Conservation (phyloP, 2,113 vertebrate genomes). For the Chaetops frenatus region DNA sequence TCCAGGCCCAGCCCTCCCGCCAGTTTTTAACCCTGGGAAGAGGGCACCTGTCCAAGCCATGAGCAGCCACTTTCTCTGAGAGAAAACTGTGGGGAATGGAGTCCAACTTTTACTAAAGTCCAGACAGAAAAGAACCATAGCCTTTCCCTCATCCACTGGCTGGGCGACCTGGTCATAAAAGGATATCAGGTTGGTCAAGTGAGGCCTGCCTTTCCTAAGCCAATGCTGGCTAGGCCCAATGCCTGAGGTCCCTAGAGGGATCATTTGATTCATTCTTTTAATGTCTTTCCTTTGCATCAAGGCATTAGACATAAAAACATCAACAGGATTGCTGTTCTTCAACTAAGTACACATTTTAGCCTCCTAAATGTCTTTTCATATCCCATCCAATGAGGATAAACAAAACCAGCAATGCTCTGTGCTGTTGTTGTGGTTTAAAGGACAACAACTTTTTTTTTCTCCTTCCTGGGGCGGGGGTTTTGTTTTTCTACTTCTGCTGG, state of each 20-base stretch:
- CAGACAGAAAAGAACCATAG: neutral
- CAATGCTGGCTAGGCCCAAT: rapidly evolving
- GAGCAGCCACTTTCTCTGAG: neutral
- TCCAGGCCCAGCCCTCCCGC: too few relatives aligned
- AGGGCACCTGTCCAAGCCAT: too few relatives aligned
- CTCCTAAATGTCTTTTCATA: neutral
- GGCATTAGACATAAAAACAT: neutral
- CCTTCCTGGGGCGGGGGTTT: too few relatives aligned
- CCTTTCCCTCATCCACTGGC: neutral
- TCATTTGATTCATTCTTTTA: neutral
- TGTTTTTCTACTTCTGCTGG: too few relatives aligned
- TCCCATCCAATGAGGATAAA: neutral
- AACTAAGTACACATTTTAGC: neutral
- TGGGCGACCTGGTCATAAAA: neutral
- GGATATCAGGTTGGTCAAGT: neutral
- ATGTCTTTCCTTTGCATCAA: neutral
- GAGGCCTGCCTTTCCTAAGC: neutral
- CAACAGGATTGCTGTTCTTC: neutral
- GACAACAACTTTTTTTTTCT: too few relatives aligned
- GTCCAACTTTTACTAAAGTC: neutral
- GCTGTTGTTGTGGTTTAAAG: too few relatives aligned
- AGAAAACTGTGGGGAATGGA: neutral
- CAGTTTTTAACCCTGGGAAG: rapidly evolving
- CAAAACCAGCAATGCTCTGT: neutral
- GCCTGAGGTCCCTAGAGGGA: neutral